phyloP scores from a whole-genome alignment of 2,113 vertebrate genomes.

The Dicrurus megarhynchus region DNA sequence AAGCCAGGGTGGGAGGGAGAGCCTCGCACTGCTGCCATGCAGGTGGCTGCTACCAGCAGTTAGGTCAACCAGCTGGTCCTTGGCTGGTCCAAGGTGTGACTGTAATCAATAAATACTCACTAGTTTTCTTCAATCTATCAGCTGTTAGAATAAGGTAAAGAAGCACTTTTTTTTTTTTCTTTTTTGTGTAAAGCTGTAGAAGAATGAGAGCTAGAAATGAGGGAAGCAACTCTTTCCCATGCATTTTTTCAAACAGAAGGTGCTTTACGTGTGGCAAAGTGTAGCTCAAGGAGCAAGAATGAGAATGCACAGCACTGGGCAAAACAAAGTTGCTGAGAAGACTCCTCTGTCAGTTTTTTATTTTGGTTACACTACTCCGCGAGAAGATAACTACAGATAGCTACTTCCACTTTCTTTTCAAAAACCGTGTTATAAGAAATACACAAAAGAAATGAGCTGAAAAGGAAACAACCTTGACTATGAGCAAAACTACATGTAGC shows the following conservation, averaged over 20 bases:
- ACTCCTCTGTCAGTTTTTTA: not conserved
- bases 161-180: not conserved
- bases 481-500: not conserved
- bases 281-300: not conserved
- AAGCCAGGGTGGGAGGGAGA: not conserved
- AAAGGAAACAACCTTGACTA: not conserved
- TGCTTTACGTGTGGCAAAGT: not conserved
- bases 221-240: not conserved
- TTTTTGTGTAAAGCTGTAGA: not conserved
- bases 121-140: not conserved
- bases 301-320: not conserved
- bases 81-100: not conserved
- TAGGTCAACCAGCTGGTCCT: not conserved
- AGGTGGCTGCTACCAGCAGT: not conserved
- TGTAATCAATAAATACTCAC: not conserved
- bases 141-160: not conserved
- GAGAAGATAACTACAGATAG: not conserved
- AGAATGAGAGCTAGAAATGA: not conserved
- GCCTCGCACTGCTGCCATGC: accelerated
- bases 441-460: not conserved
- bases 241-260: not conserved
- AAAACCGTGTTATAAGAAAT: not conserved
- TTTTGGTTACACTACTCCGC: not conserved
- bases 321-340: not conserved
- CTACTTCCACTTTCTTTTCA: not conserved